phyloP scores from a whole-genome alignment of 2,888 invertebrate genomes.

The Tiliacea citrago region DNA sequence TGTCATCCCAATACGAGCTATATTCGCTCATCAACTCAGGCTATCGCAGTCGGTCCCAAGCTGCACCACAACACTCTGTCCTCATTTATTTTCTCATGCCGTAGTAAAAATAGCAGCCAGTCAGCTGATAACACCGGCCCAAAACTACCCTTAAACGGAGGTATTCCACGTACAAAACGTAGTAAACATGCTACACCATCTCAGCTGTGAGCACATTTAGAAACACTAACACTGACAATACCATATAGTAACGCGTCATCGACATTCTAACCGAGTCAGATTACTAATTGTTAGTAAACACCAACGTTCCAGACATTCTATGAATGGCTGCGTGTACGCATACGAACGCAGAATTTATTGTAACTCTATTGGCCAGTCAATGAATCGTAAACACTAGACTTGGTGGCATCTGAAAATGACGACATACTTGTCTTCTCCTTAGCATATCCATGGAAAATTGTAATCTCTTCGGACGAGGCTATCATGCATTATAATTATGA shows the following conservation, averaged over 20 bases:
- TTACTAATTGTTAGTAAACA: slow-evolving; percentile 48
- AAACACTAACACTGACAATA: slow-evolving; percentile 13
- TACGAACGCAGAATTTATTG: slow-evolving; percentile 4
- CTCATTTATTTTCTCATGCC: no score
- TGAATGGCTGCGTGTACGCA: slow-evolving; percentile 20
- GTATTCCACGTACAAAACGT: neutral
- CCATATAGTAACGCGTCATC: slow-evolving; percentile 10
- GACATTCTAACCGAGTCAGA: slow-evolving; percentile 23
- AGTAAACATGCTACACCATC: neutral
- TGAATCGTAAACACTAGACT: slow-evolving; percentile 1
- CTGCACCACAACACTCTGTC: no score
- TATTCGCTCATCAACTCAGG: no score
- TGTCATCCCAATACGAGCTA: neutral
- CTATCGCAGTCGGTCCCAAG: no score
- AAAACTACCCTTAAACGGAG: no score
- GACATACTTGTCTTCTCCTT: neutral
- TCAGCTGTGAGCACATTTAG: neutral
- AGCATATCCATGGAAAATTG: neutral
- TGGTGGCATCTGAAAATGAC: neutral
- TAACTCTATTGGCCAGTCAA: neutral
- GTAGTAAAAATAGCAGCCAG: no score
- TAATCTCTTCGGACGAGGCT: no score
- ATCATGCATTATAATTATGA: no score
- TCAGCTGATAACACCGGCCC: no score
- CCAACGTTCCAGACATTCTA: slow-evolving; percentile 13